These are phyloP conservation scores for Cuculus canorus DNA, from an alignment of 2,797 vertebrate genomes.

Conservation along the genomic window DNA sequence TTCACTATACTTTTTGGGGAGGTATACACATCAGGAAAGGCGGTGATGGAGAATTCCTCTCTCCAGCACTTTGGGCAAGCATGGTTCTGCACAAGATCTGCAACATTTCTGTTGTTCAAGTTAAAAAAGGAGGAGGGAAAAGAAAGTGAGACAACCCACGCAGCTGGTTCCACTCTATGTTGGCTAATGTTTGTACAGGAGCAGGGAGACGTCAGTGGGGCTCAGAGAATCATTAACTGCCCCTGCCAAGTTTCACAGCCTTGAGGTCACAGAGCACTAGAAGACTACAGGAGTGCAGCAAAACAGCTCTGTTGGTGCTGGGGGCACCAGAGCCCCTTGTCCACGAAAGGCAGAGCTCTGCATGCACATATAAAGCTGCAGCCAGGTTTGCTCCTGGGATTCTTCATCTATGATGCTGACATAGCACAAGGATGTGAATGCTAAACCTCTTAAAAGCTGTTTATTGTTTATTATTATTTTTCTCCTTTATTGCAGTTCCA, in stretches of 20 bases:
- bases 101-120: neutral
- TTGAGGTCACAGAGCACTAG: neutral
- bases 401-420: neutral
- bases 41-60: neutral
- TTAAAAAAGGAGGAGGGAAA: neutral
- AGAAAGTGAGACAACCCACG: fast-evolving
- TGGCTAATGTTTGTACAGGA: neutral
- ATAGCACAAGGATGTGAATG: fast-evolving
- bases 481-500: neutral
- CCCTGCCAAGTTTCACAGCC: neutral
- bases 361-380: neutral
- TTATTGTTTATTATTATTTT: neutral
- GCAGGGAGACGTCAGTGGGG: neutral
- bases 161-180: neutral
- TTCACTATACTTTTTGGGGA: neutral
- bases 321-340: neutral
- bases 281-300: neutral
- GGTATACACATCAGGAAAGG: neutral
- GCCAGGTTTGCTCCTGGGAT: neutral
- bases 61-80: neutral
- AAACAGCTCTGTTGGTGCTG: neutral
- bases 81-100: neutral
- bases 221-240: constrained; percentile 39
- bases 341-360: neutral
- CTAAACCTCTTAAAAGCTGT: neutral